Evolutionary conservation across 2,113 vertebrate species (phyloP), one percentile per base, ranked within the genome.

Genomic region (Gasterosteus aculeatus): DNA sequence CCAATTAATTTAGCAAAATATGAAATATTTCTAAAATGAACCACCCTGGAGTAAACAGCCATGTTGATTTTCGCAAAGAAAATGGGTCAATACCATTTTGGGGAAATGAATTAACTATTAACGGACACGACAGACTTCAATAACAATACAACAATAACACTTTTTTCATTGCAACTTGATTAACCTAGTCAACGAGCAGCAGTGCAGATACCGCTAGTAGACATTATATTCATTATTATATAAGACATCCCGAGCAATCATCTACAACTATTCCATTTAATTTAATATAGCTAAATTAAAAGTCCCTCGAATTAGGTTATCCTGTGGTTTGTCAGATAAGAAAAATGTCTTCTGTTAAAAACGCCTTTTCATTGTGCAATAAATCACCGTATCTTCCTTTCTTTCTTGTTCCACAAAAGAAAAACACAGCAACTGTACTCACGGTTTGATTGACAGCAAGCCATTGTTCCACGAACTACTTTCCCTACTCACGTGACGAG

Each of bases 401-500:
- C n/a, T 26, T 9, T 54, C 2, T 41, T 47, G 12, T 41, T 63
- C 5, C 26, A 1, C 7, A 12, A 35, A 38, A 38, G 4, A 57
- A 3, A 14, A 35, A 64, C 1, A 26, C 6, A n/a, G 7, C 16
- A 35, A 12, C 12, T 19, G 9, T 19, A 12, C 10, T 47, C 7
- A 26, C 29, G 1, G 29, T 47, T 35, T 47, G n/a, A 54, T 6
- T 42, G 46, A 51, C 49, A 68, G 10, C 18, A 42, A 12, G 4
- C 19, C 9, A 2, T 31, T 4, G 18, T 7, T 10, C 7, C 49
- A 5, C 39, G 18, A 5, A 7, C 7, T 11, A 12, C 1, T 38
- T 63, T 7, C 47, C 6, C 9, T 10, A 26, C 12, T 41, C 38
- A 70, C 9, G 22, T 83, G 85, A 79, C 22, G 1, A 42, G 41